A percentile compares a stretch with the other conserved stretches of the same genome.
phyloP scores from a whole-genome alignment of 1,140 invertebrate genomes.

The Anastrepha ludens region DNA sequence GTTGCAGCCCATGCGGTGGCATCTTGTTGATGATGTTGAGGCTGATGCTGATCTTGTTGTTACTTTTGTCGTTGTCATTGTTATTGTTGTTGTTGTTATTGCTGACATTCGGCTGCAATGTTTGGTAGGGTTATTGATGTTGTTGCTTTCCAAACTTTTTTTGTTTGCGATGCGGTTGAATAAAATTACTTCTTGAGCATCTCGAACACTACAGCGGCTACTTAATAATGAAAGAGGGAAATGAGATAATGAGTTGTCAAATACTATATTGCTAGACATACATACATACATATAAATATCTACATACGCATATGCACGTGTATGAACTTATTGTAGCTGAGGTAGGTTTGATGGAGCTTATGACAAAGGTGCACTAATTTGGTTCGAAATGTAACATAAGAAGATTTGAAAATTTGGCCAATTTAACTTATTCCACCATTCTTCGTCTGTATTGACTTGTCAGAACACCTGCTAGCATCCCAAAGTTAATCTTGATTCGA shows the following conservation, averaged over 20 bases:
- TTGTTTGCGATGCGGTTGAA: slow-evolving; percentile 16
- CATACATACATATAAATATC: background rate
- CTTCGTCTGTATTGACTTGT: no score
- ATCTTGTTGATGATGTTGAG: slow-evolving; percentile 53
- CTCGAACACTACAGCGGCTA: background rate
- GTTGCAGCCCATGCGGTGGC: slow-evolving; percentile 23
- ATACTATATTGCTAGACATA: background rate
- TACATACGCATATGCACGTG: background rate
- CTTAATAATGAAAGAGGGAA: slow-evolving; percentile 30
- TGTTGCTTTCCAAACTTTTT: slow-evolving; percentile 52
- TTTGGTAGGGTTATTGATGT: slow-evolving; percentile 9
- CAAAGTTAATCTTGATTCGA: no score
- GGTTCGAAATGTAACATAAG: no score
- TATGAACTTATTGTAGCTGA: no score
- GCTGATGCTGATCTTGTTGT: slow-evolving; percentile 52
- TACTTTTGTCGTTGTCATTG: slow-evolving; percentile 32
- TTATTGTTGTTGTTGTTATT: slow-evolving; percentile 52
- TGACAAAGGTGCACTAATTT: no score
- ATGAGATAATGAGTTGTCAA: slow-evolving; percentile 46
- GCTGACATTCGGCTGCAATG: slow-evolving; percentile 38
- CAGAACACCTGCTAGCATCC: no score
- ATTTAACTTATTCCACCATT: no score
- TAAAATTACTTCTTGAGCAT: slow-evolving; percentile 15
- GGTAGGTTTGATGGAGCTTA: no score
- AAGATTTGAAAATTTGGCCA: no score